Evolutionary conservation across 1,140 invertebrate genomes (phyloP).

Genomic region (Drosophila oshimai): DNA sequence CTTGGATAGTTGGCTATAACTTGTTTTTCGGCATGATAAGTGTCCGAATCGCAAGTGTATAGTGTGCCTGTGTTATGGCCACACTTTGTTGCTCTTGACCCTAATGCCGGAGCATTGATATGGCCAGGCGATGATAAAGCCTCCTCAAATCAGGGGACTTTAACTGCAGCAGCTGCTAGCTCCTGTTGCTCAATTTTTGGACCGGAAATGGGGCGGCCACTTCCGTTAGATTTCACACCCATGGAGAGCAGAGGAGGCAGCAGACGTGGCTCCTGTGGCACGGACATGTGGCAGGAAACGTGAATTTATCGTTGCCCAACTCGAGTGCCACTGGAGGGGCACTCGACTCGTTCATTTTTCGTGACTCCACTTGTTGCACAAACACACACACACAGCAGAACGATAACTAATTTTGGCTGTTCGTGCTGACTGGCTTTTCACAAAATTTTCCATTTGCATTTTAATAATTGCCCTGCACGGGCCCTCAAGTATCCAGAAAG

Average conservation of each 20-base stretch:
- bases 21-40: conserved; percentile 66
- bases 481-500: conserved; percentile 39
- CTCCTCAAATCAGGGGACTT: conserved; percentile 25
- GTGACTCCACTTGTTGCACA: conserved; percentile 39
- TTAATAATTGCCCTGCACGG: conserved; percentile 54
- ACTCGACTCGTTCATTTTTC: conserved; percentile 37
- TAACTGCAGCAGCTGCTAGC: conserved; percentile 19
- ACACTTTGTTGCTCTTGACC: conserved; percentile 66
- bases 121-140: conserved; percentile 5
- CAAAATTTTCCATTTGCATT: conserved; percentile 54
- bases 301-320: conserved; percentile 72
- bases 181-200: conserved; percentile 28
- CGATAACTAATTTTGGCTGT: conserved; percentile 24
- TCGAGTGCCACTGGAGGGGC: conserved; percentile 46
- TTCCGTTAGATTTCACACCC: conserved; percentile 69
- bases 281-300: conserved; percentile 69
- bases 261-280: conserved; percentile 49
- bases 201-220: conserved; percentile 68
- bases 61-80: conserved; percentile 27
- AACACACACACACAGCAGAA: not conserved
- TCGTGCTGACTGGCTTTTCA: conserved; percentile 23
- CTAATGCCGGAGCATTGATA: conserved; percentile 57
- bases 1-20: conserved; percentile 45
- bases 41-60: conserved; percentile 33
- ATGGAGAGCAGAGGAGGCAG: conserved; percentile 5